Evolutionary conservation across 2,888 invertebrate genomes (phyloP).

Genomic region (Drosophila kokeensis): DNA sequence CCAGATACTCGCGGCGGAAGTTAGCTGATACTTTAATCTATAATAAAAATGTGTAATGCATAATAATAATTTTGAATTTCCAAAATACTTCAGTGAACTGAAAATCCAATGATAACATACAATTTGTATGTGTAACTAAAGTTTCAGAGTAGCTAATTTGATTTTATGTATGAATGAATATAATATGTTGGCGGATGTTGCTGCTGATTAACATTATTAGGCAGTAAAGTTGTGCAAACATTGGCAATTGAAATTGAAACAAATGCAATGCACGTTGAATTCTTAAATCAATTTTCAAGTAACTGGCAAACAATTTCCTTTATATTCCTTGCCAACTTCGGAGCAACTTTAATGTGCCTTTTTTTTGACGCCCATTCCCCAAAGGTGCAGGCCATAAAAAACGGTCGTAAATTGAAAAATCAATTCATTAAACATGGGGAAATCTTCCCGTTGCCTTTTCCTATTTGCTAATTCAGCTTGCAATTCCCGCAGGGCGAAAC

Average conservation of each 20-base stretch:
- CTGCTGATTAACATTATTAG: not conserved
- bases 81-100: not conserved
- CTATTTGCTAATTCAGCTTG: conserved; percentile 33
- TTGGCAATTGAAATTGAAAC: not conserved
- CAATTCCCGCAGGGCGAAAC: conserved; percentile 3
- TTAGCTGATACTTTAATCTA: conserved; percentile 14
- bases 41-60: not conserved
- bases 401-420: conserved; percentile 37
- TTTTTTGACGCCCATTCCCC: not conserved
- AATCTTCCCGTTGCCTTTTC: not conserved
- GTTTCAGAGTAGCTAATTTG: not conserved
- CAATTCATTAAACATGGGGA: conserved; percentile 34
- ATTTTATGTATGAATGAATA: not conserved
- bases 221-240: not conserved
- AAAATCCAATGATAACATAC: not conserved
- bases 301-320: not conserved
- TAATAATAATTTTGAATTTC: conserved; percentile 6
- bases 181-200: not conserved
- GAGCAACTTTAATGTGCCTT: conserved; percentile 3
- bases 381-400: not conserved
- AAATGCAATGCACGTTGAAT: not conserved
- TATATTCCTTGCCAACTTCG: not conserved
- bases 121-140: not conserved
- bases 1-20: conserved; percentile 14
- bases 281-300: not conserved